Conservation (phyloP, 2,113 vertebrate species). For the Eulemur rufifrons region DNA sequence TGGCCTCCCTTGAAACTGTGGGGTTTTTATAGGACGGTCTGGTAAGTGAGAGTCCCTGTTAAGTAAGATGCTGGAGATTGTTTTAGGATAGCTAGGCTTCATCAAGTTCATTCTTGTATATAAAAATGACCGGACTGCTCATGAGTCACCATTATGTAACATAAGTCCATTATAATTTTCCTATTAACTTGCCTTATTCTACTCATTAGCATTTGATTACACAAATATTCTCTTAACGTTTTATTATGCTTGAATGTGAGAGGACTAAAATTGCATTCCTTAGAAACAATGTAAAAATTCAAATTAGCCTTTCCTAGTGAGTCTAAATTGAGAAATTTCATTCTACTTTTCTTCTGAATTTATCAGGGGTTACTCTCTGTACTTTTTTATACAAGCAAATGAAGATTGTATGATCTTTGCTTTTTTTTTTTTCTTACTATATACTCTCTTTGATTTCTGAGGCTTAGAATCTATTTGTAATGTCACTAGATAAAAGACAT, state of each 20-base stretch:
- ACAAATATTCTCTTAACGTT: conserved; percentile 33
- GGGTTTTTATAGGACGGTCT: neutral
- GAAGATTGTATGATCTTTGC: neutral
- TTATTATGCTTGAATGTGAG: conserved; percentile 31
- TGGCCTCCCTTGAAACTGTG: neutral
- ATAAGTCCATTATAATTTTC: neutral
- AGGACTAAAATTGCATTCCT: neutral
- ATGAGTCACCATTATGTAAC: conserved; percentile 22
- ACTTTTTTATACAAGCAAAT: neutral
- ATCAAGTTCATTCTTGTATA: neutral
- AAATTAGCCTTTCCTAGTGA: neutral
- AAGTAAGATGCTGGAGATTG: neutral
- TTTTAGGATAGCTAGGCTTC: neutral
- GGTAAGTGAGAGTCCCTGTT: neutral
- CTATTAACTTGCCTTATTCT: conserved; percentile 32
- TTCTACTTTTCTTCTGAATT: neutral
- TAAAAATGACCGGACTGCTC: neutral
- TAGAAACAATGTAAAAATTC: conserved; percentile 23
- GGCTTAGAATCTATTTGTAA: conserved; percentile 21
- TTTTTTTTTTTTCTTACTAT: neutral
- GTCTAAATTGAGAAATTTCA: conserved; percentile 7
- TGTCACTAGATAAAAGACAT: conserved; percentile 34
- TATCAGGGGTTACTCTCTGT: neutral
- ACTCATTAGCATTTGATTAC: conserved; percentile 26
- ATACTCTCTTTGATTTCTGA: conserved; percentile 25